Percentiles rank a stretch among this genome's conserved stretches.
These are phyloP conservation scores for Aromia moschata DNA, from an alignment of 2,888 invertebrate species.

Conservation along the genomic window DNA sequence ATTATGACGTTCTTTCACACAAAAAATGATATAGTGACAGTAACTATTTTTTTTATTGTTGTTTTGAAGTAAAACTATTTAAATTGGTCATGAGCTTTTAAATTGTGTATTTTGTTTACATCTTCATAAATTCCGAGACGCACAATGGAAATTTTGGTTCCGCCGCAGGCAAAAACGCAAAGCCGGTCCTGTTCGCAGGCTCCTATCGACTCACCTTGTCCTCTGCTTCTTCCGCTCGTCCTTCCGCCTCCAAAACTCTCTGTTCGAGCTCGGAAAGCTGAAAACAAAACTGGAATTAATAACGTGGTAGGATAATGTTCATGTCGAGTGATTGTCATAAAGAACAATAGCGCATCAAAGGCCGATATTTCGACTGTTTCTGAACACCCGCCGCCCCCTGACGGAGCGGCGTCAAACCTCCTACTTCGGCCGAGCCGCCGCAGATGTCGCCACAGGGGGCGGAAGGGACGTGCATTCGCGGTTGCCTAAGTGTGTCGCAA, in stretches of 20 bases:
- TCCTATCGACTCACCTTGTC: conserved; percentile 78
- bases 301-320: conserved; percentile 1
- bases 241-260: conserved; percentile 91
- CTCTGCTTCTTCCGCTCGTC: conserved; percentile 91
- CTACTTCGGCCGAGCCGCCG: neutral
- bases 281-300: conserved; percentile 63
- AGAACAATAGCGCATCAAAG: conserved; percentile 3
- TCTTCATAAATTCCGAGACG: too few relatives aligned
- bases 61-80: too few relatives aligned
- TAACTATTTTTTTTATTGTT: too few relatives aligned
- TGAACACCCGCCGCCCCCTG: conserved; percentile 28
- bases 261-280: conserved; percentile 95
- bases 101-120: too few relatives aligned
- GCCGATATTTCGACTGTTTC: conserved; percentile 6
- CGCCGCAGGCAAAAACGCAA: neutral
- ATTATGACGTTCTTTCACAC: too few relatives aligned
- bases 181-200: neutral
- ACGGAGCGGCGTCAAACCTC: neutral
- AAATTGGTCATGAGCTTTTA: too few relatives aligned
- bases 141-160: too few relatives aligned
- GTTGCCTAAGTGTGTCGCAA: conserved; percentile 25
- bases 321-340: conserved; percentile 11
- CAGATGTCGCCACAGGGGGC: conserved; percentile 32
- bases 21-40: too few relatives aligned
- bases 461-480: conserved; percentile 16